Evolutionary conservation across 2,888 invertebrate species (phyloP).

Genomic region (Drosophila paramelanica): DNA sequence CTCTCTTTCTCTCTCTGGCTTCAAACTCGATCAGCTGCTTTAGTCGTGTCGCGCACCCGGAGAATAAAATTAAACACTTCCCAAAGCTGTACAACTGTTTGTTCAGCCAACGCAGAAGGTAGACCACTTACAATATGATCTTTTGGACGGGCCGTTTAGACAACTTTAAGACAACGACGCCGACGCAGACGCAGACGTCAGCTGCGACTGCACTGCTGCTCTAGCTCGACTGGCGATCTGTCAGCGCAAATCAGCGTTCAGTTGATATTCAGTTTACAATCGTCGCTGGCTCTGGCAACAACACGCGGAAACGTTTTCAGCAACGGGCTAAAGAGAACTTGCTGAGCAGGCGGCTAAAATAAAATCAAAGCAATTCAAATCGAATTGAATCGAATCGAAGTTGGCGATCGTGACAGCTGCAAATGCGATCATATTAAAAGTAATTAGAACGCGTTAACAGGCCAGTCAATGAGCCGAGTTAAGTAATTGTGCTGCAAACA

Average conservation of each 20-base stretch:
- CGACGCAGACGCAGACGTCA: conserved; percentile 7
- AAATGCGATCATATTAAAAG: conserved; percentile 18
- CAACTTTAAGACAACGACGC: conserved; percentile 54
- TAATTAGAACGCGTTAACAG: conserved; percentile 41
- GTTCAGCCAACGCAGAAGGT: conserved; percentile 38
- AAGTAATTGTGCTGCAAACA: conserved; percentile 25
- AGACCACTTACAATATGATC: conserved; percentile 60
- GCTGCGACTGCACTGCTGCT: conserved; percentile 31
- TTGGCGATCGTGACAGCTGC: conserved; percentile 26
- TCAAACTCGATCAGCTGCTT: conserved; percentile 17
- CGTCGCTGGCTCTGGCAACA: conserved; percentile 66
- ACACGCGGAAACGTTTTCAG: conserved; percentile 59
- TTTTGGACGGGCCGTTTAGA: conserved; percentile 60
- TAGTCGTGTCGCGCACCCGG: conserved; percentile 30
- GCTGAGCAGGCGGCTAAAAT: conserved; percentile 11
- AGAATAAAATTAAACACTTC: conserved; percentile 12
- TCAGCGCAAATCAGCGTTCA: conserved; percentile 52
- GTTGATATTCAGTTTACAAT: conserved; percentile 57
- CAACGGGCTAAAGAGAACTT: conserved; percentile 32
- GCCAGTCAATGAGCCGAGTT: conserved; percentile 38
- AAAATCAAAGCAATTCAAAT: conserved; percentile 10
- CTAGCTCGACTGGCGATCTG: conserved; percentile 61
- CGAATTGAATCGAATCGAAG: not conserved
- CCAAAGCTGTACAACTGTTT: conserved; percentile 24
- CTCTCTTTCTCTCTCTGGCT: not conserved